Evolutionary conservation across 2,113 vertebrate species (phyloP).

Genomic region (Trematocara stigmaticum): DNA sequence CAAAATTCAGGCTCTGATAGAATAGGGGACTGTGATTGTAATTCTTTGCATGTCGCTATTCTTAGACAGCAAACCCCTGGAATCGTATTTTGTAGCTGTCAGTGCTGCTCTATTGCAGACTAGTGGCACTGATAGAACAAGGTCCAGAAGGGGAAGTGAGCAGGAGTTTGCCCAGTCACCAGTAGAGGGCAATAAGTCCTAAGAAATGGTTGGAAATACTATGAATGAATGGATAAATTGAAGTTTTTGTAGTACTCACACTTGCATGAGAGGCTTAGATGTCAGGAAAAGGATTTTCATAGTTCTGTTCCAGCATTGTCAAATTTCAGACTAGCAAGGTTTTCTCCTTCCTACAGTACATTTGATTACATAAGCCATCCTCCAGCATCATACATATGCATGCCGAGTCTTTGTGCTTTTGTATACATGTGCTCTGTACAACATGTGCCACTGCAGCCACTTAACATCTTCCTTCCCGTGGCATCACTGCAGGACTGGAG

Average conservation of each 20-base stretch:
- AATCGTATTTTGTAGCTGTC: not conserved
- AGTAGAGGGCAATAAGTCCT: conserved; percentile 66
- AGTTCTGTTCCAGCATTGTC: not conserved
- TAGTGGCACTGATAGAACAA: not conserved
- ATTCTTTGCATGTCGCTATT: not conserved
- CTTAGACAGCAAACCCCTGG: not conserved
- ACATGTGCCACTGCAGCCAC: not conserved
- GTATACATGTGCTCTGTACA: not conserved
- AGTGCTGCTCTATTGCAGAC: not conserved
- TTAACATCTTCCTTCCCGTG: not conserved
- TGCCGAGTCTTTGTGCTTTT: not conserved
- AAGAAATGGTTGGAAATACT: conserved; percentile 45
- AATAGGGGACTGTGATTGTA: not conserved
- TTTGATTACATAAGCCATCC: not conserved
- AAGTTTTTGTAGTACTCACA: conserved; percentile 35
- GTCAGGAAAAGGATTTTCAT: not conserved
- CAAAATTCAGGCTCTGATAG: not conserved
- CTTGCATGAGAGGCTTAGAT: conserved; percentile 15
- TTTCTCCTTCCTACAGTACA: not conserved
- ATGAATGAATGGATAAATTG: conserved; percentile 15
- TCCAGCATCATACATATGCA: not conserved
- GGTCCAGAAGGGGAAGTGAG: not conserved
- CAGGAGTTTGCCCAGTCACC: conserved; percentile 35
- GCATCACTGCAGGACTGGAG: not conserved
- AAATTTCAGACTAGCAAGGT: not conserved